Conservation (phyloP, 1,140 invertebrate genomes). For the Ostrea denselamellosa region DNA sequence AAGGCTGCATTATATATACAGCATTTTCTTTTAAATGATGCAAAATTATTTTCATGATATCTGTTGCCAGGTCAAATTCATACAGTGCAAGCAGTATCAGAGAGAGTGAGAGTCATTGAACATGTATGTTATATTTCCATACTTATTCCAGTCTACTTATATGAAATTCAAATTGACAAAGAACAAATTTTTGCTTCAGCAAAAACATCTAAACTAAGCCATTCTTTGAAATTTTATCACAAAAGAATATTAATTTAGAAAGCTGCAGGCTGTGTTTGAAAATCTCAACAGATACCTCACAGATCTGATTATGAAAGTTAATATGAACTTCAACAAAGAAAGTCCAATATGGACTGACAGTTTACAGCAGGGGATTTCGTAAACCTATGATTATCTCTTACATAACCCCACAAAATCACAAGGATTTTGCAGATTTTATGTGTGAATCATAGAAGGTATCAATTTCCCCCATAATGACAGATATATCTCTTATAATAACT, state of each 20-base stretch:
- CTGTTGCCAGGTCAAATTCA: no score
- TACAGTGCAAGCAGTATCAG: no score
- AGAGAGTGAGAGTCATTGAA: no score
- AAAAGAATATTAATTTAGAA: background rate
- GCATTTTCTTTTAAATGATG: no score
- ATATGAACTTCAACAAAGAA: conserved; percentile 11
- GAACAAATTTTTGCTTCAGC: no score
- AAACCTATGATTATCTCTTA: conserved; percentile 19
- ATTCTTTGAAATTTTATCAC: background rate
- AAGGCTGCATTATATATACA: no score
- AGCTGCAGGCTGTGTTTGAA: background rate
- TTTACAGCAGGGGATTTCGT: background rate
- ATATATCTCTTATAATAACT: background rate
- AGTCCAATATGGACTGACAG: background rate
- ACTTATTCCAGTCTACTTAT: no score
- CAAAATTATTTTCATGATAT: no score
- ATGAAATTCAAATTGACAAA: no score
- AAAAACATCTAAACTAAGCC: background rate
- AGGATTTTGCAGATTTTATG: background rate
- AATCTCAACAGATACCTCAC: background rate
- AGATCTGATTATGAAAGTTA: conserved; percentile 9
- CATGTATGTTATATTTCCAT: no score
- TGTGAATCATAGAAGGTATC: conserved; percentile 22
- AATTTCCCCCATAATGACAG: background rate
- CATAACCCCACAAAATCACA: conserved; percentile 3